Evolutionary conservation across 2,113 vertebrate species (phyloP).

Genomic region (Apodemus speciosus): DNA sequence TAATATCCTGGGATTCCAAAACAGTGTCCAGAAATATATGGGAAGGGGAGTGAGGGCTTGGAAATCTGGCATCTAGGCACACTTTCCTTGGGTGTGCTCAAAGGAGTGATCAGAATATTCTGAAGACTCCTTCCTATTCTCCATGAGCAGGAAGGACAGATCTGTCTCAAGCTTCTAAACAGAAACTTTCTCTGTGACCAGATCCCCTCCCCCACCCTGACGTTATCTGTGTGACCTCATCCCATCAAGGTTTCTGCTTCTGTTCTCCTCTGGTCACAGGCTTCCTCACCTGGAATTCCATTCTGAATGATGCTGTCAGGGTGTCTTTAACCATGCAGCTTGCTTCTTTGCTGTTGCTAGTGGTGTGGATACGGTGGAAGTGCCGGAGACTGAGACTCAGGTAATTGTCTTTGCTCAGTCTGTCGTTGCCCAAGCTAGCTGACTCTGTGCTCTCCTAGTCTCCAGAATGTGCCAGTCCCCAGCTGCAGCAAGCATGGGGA

Average conservation of each 20-base stretch:
- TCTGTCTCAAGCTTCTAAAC: background rate
- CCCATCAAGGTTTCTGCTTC: slow-evolving; percentile 45
- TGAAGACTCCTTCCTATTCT: background rate
- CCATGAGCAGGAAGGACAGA: background rate
- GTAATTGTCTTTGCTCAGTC: slow-evolving; percentile 56
- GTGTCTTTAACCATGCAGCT: slow-evolving; percentile 62
- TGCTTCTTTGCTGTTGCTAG: slow-evolving; percentile 62
- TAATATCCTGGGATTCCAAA: background rate
- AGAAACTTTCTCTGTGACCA: background rate
- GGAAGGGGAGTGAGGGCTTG: background rate
- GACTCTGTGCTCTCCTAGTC: background rate
- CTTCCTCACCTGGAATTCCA: slow-evolving; percentile 55
- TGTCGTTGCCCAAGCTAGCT: background rate
- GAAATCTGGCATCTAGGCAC: background rate
- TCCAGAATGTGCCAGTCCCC: background rate
- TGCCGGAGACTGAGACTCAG: slow-evolving; percentile 69
- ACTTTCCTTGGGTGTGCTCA: slow-evolving; percentile 1
- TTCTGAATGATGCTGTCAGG: slow-evolving; percentile 70
- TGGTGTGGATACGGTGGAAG: slow-evolving; percentile 74
- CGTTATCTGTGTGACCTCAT: background rate
- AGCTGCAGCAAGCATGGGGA: background rate
- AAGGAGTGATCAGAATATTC: slow-evolving; percentile 7
- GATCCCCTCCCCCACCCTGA: background rate
- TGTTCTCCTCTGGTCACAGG: slow-evolving; percentile 72
- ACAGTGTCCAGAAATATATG: background rate